Evolutionary conservation across 2,113 vertebrate species (phyloP), one percentile per base, ranked within the genome.

Genomic region (Pagrus major): DNA sequence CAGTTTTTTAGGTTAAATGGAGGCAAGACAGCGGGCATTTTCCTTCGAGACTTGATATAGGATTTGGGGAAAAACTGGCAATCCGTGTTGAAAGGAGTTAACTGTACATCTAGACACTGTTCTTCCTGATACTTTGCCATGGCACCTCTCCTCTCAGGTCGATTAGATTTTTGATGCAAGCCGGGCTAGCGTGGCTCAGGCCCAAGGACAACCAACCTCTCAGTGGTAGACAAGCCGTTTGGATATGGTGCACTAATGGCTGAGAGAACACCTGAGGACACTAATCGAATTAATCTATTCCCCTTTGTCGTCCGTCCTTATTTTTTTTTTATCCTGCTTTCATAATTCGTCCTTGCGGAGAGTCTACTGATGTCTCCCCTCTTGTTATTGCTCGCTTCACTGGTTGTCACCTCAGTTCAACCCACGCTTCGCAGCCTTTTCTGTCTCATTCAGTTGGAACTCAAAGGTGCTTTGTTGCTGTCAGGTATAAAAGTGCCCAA

Each of bases 151-250:
- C 52, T 66, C 58, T 78, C 20, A 55, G 72, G 41, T 75, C 47
- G 52, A 67, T 81, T 78, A 1, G 52, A 73, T 80, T 60, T 56
- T 68, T 68, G 55, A 71, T 39, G 44, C 21, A 4, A n/a, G 18
- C 31, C 52, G 21, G 29, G 31, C 49, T 78, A 73, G 29, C 47
- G 72, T 49, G 73, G 54, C 21, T 60, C 54, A n/a, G 33, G 16
- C n/a, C 69, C 76, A 63, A 84, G 64, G 76, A 71, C 63, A 20
- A 21, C 37, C 49, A 21, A 18, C 37, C 49, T 52, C 35, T 37
- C 18, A 23, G 56, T 20, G 9, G 44, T 15, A 12, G 41, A 49
- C 23, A 70, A 54, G 42, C 42, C 54, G n/a, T 60, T n/a, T 21
- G 47, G 31, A 56, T 33, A 44, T 42, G 27, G 25, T 0, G 1